Evolutionary conservation across 2,797 vertebrate species (phyloP).

Genomic region (Sarcophilus harrisii): DNA sequence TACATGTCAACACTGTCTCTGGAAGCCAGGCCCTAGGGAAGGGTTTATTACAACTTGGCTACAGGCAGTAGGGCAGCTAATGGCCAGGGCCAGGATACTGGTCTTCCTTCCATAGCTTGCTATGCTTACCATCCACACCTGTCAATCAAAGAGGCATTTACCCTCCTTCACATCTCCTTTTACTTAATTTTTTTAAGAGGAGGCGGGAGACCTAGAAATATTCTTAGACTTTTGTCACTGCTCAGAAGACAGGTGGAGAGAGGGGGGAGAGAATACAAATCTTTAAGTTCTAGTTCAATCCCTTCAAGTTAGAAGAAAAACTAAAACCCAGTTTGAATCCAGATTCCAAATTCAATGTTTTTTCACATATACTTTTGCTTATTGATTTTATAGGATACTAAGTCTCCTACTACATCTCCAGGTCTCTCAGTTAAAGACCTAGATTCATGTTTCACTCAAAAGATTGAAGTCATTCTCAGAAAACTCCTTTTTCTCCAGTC

Average conservation of each 20-base stretch:
- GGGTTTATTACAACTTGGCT: neutral
- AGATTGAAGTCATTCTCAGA: neutral
- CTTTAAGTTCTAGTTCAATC: neutral
- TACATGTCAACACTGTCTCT: neutral
- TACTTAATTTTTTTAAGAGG: neutral
- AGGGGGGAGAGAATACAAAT: neutral
- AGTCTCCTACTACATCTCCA: neutral
- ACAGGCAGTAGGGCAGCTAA: neutral
- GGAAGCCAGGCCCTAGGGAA: neutral
- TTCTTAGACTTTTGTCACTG: neutral
- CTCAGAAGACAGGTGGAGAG: neutral
- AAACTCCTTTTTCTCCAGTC: neutral
- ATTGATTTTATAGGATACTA: neutral
- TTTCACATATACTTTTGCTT: neutral
- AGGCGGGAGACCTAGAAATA: neutral
- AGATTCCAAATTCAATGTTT: neutral
- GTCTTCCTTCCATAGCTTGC: neutral
- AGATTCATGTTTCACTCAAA: neutral
- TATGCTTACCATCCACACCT: neutral
- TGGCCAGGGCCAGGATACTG: neutral
- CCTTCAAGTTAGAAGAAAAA: neutral
- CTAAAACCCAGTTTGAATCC: neutral
- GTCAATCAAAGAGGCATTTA: neutral
- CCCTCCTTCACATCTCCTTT: neutral
- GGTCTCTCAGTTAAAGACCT: neutral